Percentiles rank a stretch among this genome's conserved stretches.
Conservation (phyloP, 2,888 invertebrate genomes). For the Drosophila neotestacea region DNA sequence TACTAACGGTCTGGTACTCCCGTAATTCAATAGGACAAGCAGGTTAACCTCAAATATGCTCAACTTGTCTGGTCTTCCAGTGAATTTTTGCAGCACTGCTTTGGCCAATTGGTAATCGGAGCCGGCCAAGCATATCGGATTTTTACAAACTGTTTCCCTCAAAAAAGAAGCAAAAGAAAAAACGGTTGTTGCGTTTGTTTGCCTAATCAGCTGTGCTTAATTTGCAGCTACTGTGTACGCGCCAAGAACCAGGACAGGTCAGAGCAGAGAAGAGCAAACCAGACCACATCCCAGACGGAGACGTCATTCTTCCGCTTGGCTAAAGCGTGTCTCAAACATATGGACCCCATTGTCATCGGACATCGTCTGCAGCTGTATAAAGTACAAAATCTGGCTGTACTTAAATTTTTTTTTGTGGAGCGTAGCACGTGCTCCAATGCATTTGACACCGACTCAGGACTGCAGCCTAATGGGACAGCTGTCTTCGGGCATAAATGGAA, state of each 20-base stretch:
- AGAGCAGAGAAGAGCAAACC: neutral
- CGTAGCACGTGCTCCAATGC: slow-evolving; percentile 79
- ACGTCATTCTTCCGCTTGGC: slow-evolving; percentile 79
- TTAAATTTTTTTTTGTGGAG: slow-evolving; percentile 42
- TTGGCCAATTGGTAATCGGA: slow-evolving; percentile 59
- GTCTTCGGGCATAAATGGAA: slow-evolving; percentile 5
- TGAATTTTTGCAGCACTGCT: slow-evolving; percentile 63
- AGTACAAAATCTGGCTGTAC: slow-evolving; percentile 59
- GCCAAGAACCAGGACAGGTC: slow-evolving; percentile 32
- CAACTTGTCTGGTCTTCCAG: slow-evolving; percentile 69
- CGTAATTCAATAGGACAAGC: slow-evolving; percentile 69
- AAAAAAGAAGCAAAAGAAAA: slow-evolving; percentile 17
- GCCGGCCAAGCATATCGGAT: slow-evolving; percentile 58
- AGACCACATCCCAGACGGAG: slow-evolving; percentile 16
- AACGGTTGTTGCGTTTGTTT: slow-evolving; percentile 74
- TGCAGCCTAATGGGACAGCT: slow-evolving; percentile 18
- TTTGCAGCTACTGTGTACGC: slow-evolving; percentile 78
- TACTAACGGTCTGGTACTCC: slow-evolving; percentile 62
- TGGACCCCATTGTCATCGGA: slow-evolving; percentile 39
- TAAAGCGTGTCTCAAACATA: slow-evolving; percentile 80
- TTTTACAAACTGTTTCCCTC: slow-evolving; percentile 47
- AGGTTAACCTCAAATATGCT: slow-evolving; percentile 64
- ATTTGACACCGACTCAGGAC: slow-evolving; percentile 75
- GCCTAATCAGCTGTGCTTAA: slow-evolving; percentile 78
- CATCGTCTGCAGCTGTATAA: slow-evolving; percentile 68